Conservation (phyloP, 2,113 vertebrate species). For the Anarrhichthys ocellatus region DNA sequence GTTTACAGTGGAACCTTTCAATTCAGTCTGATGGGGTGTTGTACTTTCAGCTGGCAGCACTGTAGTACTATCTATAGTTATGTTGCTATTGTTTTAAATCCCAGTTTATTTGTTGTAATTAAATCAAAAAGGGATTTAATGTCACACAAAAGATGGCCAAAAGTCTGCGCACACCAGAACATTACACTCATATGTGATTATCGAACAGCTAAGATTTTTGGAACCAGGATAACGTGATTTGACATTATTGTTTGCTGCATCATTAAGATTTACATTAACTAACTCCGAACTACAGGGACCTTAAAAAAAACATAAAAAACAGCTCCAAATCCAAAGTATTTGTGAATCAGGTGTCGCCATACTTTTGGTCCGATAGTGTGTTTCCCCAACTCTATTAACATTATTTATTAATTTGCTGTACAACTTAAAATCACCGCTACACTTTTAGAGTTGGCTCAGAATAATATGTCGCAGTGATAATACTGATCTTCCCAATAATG, state of each 20-base stretch:
- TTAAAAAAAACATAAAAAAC: neutral
- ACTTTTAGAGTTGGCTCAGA: conserved; percentile 44
- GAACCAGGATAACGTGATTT: neutral
- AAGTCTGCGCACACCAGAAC: neutral
- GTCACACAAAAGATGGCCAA: neutral
- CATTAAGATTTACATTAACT: neutral
- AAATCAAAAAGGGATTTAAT: neutral
- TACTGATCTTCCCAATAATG: conserved; percentile 56
- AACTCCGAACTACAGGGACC: neutral
- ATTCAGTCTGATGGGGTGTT: neutral
- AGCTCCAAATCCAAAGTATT: neutral
- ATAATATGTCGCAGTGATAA: conserved; percentile 51
- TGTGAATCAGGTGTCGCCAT: neutral
- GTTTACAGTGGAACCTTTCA: neutral
- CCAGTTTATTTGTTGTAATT: neutral
- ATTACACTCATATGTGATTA: neutral
- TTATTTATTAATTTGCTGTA: conserved; percentile 15
- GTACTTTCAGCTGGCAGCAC: neutral
- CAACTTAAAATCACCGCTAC: conserved; percentile 14
- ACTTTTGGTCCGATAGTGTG: neutral
- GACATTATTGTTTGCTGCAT: neutral
- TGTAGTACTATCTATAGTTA: neutral
- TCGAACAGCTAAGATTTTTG: neutral
- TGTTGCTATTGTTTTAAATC: neutral
- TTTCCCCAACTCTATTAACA: conserved; percentile 2